These are phyloP conservation scores for Parascotia fuliginaria DNA, from an alignment of 2,888 invertebrate genomes.

Conservation along the genomic window DNA sequence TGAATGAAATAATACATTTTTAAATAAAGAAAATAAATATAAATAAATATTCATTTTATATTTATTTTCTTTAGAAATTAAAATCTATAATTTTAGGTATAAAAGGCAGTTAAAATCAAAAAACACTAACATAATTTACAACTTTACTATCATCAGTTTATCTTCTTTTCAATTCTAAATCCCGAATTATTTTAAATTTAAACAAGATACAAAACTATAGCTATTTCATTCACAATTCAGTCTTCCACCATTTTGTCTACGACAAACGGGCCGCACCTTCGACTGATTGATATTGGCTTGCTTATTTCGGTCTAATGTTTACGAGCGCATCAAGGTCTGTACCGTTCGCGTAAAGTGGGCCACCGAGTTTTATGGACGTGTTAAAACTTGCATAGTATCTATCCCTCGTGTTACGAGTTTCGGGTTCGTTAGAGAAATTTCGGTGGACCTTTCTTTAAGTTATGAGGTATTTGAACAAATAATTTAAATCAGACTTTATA, in stretches of 20 bases:
- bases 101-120: too few species aligned
- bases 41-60: too few species aligned
- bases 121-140: too few species aligned
- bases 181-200: too few species aligned
- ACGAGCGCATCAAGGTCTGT: constrained; percentile 45
- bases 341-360: constrained; percentile 47
- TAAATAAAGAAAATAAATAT: too few species aligned
- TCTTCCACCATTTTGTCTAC: constrained; percentile 8
- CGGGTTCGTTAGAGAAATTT: neutral
- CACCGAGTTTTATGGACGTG: constrained; percentile 39
- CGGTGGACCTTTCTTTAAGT: neutral
- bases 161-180: too few species aligned
- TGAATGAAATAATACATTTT: too few species aligned
- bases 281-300: constrained; percentile 50
- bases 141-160: too few species aligned
- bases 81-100: too few species aligned
- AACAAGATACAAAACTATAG: neutral
- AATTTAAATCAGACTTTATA: too few species aligned
- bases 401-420: constrained; percentile 8
- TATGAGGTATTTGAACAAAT: neutral
- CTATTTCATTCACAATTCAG: neutral
- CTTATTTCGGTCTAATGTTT: constrained; percentile 50
- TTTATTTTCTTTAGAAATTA: too few species aligned
- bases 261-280: constrained; percentile 32
- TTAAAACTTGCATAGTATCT: constrained; percentile 41